phyloP scores from a whole-genome alignment of 1,140 invertebrate genomes.

The Meteorus sp. region DNA sequence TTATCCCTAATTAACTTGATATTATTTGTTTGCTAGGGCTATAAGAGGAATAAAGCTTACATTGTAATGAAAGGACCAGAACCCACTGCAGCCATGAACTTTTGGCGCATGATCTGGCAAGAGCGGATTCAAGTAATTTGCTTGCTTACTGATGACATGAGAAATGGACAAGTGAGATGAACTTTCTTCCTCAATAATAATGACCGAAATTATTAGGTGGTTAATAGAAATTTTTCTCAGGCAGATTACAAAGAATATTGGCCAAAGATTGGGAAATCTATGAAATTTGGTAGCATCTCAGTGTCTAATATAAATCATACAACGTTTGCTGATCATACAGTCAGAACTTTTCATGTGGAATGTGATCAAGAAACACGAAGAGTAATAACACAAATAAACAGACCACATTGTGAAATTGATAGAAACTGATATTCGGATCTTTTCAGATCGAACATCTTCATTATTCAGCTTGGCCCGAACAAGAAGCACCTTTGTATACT shows the following conservation, averaged over 20 bases:
- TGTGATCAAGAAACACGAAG: conserved; percentile 65
- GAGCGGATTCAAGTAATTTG: conserved; percentile 87
- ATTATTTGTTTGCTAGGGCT: conserved; percentile 68
- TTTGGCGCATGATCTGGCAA: conserved; percentile 99
- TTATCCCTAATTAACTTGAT: not conserved
- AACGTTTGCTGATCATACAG: conserved; percentile 93
- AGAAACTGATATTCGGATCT: not conserved
- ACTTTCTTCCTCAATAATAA: not conserved
- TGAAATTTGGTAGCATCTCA: conserved; percentile 83
- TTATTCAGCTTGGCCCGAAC: conserved; percentile 98
- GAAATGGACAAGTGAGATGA: conserved; percentile 65
- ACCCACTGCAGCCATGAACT: conserved; percentile 91
- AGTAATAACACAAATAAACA: conserved; percentile 46
- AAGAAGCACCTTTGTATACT: conserved; percentile 78
- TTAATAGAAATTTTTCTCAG: conserved; percentile 59
- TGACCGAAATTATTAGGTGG: not conserved
- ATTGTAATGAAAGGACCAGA: conserved; percentile 94
- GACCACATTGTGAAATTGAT: not conserved
- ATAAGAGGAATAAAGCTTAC: conserved; percentile 88
- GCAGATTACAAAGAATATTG: conserved; percentile 97
- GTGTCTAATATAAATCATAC: conserved; percentile 87
- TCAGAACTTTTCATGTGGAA: conserved; percentile 85
- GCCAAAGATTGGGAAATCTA: conserved; percentile 87
- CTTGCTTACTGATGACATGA: conserved; percentile 94
- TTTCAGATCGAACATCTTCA: conserved; percentile 89